These are phyloP conservation scores for Epinephelus lanceolatus DNA, from an alignment of 2,113 vertebrate species.

Conservation along the genomic window DNA sequence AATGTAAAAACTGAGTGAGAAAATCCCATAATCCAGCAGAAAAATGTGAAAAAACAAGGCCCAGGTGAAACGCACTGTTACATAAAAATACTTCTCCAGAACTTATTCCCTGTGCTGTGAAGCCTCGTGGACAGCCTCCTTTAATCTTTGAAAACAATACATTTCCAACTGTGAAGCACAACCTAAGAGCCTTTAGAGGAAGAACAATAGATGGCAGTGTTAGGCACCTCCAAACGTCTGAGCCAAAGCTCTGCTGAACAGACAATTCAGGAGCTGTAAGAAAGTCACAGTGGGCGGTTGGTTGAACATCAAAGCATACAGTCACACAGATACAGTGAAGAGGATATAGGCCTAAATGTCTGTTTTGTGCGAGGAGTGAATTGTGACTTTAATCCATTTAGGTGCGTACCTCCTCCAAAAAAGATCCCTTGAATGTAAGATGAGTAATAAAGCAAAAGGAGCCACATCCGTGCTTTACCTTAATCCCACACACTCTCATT, in stretches of 20 bases:
- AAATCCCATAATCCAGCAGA: neutral
- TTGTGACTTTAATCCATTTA: constrained; percentile 83
- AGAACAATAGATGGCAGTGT: constrained; percentile 80
- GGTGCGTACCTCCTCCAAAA: constrained; percentile 67
- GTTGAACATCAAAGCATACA: constrained; percentile 75
- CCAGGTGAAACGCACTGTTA: neutral
- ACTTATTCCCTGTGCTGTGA: constrained; percentile 16
- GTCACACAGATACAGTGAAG: constrained; percentile 70
- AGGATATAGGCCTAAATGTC: constrained; percentile 73
- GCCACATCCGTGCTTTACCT: constrained; percentile 71
- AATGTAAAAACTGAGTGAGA: neutral
- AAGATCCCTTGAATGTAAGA: constrained; percentile 69
- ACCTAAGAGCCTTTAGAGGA: constrained; percentile 57
- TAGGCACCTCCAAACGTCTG: constrained; percentile 65
- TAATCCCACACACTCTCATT: constrained; percentile 78
- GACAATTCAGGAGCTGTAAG: constrained; percentile 65
- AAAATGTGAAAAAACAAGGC: neutral
- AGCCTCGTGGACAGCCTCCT: constrained; percentile 35
- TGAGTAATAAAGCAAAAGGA: constrained; percentile 78
- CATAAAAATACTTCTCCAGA: constrained; percentile 22
- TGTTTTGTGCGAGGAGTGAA: constrained; percentile 69
- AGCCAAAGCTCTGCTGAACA: constrained; percentile 68
- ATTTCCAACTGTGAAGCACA: constrained; percentile 47
- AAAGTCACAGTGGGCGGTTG: constrained; percentile 79
- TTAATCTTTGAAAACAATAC: constrained; percentile 68